Evolutionary conservation across 2,888 invertebrate species (phyloP).

Genomic region (Drosophila neoperkinsi): DNA sequence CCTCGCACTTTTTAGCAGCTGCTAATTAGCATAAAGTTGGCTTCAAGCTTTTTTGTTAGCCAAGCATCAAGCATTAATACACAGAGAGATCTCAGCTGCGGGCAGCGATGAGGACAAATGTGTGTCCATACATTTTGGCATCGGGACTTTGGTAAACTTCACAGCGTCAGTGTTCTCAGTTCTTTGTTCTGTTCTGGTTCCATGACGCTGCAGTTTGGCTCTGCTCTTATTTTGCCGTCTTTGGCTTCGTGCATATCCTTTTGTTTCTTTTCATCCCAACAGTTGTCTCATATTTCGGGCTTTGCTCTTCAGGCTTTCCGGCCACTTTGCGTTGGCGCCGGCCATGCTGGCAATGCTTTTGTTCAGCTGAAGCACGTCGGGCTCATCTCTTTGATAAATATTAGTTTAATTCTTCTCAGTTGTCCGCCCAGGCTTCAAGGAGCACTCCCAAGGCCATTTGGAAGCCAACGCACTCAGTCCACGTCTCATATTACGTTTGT

Average conservation of each 20-base stretch:
- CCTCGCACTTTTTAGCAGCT: conserved; percentile 50
- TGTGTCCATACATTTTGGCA: conserved; percentile 44
- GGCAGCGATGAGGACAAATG: not conserved
- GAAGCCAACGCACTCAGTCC: not conserved
- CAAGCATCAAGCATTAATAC: conserved; percentile 28
- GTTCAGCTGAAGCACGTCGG: conserved; percentile 72
- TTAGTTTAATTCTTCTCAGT: conserved; percentile 74
- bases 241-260: not conserved
- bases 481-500: conserved; percentile 30
- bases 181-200: conserved; percentile 10
- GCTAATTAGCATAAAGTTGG: conserved; percentile 76
- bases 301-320: conserved; percentile 29
- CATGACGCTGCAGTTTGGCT: conserved; percentile 63
- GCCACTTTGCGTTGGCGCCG: conserved; percentile 64
- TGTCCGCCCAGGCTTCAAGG: conserved; percentile 17
- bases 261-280: conserved; percentile 4
- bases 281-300: conserved; percentile 27
- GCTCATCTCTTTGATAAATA: conserved; percentile 78
- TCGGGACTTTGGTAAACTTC: conserved; percentile 41
- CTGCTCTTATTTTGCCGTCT: not conserved
- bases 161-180: conserved; percentile 47
- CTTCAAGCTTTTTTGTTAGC: conserved; percentile 37
- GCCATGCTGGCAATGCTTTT: conserved; percentile 64
- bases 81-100: not conserved
- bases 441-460: conserved; percentile 35